Evolutionary conservation across 2,113 vertebrate species (phyloP), one percentile per base, ranked within the genome.

Genomic region (Micronycteris hirsuta): DNA sequence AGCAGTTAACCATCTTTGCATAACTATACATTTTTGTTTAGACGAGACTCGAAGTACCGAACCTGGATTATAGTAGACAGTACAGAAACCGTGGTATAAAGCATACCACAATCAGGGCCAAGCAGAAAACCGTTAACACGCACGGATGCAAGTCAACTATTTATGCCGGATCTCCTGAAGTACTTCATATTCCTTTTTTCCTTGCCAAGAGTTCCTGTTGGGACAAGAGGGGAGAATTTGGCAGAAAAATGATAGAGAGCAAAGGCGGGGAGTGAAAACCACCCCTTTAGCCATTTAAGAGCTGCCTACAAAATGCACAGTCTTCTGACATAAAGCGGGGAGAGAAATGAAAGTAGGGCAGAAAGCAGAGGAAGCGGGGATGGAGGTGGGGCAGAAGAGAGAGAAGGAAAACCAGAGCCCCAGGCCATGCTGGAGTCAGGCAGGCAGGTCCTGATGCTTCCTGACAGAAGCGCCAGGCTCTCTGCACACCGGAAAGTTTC

Each of bases 171-270:
- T 52, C 71, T 76, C 3, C 74, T 68, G 28, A 82, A 76, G 58
- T 61, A 28, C 4, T 58, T 87, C 22, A 26, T 58, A 31, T 41
- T 90, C 43, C 33, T 61, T 76, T 76, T 54, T 90, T 45, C 14
- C 74, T 84, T 93, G 74, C 56, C 95, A 85, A 87, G 87, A 90
- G n/a, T 14, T 67, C 47, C 80, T 74, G 56, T 84, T 61, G 84
- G 70, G 85, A 54, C 54, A 92, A 71, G 82, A 93, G 89, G 61
- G 43, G 80, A 85, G 47, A 95, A 89, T 77, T 92, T 84, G 76
- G 76, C 90, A 92, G 94, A 45, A 87, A 65, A 65, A 52, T 67
- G n/a, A 88, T 0, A 56, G 14, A 82, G 28, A 84, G 74, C 58
- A 67, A 54, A 91, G 80, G 76, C 67, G 36, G 52, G 41, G n/a